A percentile compares a stretch with the other conserved stretches of the same genome.
phyloP scores from a whole-genome alignment of 1,140 invertebrate species.

The Lysiphlebus fabarum region DNA sequence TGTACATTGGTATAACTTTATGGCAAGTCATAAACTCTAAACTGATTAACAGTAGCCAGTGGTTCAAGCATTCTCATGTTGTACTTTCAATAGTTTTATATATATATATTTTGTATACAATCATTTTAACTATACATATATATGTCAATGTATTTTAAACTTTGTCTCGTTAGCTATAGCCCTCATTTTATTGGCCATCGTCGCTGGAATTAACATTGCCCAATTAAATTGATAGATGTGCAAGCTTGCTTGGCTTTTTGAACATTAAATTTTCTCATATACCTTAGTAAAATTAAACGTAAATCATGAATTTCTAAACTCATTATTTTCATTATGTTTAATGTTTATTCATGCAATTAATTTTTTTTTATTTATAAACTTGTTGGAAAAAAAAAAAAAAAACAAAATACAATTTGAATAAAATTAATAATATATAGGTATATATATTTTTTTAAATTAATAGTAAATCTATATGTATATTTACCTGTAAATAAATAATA shows the following conservation, averaged over 20 bases:
- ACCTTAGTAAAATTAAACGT: slow-evolving; percentile 42
- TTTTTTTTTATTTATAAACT: not conserved
- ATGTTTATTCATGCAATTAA: slow-evolving; percentile 5
- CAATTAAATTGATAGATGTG: slow-evolving; percentile 58
- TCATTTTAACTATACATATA: slow-evolving; percentile 29
- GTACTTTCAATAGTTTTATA: slow-evolving; percentile 1
- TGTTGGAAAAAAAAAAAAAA: not conserved
- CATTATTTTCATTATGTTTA: slow-evolving; percentile 9
- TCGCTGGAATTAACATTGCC: slow-evolving; percentile 56
- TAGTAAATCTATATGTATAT: too few species aligned
- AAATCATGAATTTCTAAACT: slow-evolving; percentile 41
- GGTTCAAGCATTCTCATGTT: slow-evolving; percentile 34
- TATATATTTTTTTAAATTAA: too few species aligned
- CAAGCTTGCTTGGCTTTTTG: not conserved
- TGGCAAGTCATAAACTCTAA: slow-evolving; percentile 57
- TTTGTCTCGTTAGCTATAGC: slow-evolving; percentile 52
- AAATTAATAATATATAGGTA: too few species aligned
- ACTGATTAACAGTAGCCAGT: slow-evolving; percentile 57
- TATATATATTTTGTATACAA: slow-evolving; percentile 23
- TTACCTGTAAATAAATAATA: slow-evolving; percentile 24
- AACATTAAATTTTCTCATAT: slow-evolving; percentile 44
- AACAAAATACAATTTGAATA: too few species aligned
- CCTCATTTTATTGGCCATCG: slow-evolving; percentile 54
- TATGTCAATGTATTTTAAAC: slow-evolving; percentile 46
- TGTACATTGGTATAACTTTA: slow-evolving; percentile 46